Evolutionary conservation across 2,797 vertebrate genomes (phyloP).

Genomic region (Liasis olivaceus): DNA sequence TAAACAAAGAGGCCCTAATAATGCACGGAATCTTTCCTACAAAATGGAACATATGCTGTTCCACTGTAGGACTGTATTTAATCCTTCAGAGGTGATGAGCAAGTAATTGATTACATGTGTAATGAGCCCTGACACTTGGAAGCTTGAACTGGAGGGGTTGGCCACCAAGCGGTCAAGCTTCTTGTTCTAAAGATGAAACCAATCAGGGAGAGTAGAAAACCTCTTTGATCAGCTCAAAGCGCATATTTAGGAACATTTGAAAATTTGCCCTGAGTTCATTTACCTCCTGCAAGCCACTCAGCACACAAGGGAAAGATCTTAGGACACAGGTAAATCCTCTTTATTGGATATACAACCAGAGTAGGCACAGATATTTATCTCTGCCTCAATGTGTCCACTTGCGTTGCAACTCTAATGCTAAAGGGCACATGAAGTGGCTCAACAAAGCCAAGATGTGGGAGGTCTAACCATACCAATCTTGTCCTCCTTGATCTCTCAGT

Average conservation of each 20-base stretch:
- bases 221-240: neutral
- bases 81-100: neutral
- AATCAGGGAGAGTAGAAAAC: constrained; percentile 9
- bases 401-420: neutral
- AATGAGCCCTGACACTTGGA: neutral
- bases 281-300: neutral
- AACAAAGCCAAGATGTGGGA: neutral
- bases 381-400: neutral
- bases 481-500: neutral
- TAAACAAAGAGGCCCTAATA: neutral
- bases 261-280: neutral
- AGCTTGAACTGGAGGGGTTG: constrained; percentile 28
- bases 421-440: neutral
- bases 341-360: neutral
- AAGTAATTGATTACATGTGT: neutral
- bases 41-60: neutral
- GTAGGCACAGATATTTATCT: too few species aligned
- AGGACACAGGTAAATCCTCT: neutral
- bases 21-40: neutral
- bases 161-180: neutral
- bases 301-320: neutral
- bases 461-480: neutral
- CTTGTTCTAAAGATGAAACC: neutral
- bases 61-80: neutral
- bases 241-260: neutral